Base-by-base conservation (phyloP, 2,113 vertebrate species). In the Donacobius atricapilla region DNA sequence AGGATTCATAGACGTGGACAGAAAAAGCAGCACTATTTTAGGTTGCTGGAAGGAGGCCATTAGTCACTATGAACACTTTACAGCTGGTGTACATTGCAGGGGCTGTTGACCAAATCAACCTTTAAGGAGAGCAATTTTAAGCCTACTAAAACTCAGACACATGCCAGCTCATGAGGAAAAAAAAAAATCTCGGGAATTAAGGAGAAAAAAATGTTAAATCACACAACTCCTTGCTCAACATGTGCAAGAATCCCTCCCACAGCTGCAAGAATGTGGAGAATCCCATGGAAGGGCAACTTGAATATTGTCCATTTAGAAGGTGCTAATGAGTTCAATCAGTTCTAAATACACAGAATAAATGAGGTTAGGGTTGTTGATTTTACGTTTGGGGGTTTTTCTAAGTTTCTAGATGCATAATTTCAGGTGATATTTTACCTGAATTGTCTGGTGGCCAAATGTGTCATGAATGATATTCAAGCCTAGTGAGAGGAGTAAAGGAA, bases 41-140 rank as follows among this genome's bases (percentile, higher is more conserved):
- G 81, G 73, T 33, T 73, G 69, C 87, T 94, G 91, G 77, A 90
- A 94, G 78, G 50, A 85, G 58, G 85, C 31, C 9, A 2, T 91
- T 65, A 87, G 39, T 87, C 58, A 94, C 71, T 65, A 33, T 4
- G 66, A 93, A 79, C 78, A 70, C 48, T 81, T 92, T 79, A 75
- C 70, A 87, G 65, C 24, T 70, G 50, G 35, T 90, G 61, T 21
- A 85, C 63, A 42, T 77, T 68, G 75, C 83, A 90, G 66, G 35
- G 50, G 72, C 72, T 94, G 66, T 44, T 90, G 89, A 94, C 75
- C 87, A 86, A 83, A 88, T 37, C 78, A 93, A 89, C 54, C 68
- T 93, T 92, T 63, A 92, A 82, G 54, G n/a, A 93, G 78, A 87
- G 73, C 33, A 87, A 92, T 93, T 94, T 87, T 91, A 87, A 94